phyloP scores from a whole-genome alignment of 2,113 vertebrate genomes.

The Engraulis encrasicolus region DNA sequence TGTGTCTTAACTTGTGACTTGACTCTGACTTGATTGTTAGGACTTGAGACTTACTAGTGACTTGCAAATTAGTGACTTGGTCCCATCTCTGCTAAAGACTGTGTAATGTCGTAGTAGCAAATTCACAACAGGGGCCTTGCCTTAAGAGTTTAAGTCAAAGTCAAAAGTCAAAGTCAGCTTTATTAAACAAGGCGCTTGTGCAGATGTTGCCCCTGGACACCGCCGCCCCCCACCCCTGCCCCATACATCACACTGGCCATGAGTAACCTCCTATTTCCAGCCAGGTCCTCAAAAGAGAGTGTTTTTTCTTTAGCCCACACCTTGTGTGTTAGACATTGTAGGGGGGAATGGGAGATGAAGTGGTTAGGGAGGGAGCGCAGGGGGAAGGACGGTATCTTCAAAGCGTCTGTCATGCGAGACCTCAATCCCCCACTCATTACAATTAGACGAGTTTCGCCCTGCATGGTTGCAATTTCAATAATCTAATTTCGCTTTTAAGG shows the following conservation, averaged over 20 bases:
- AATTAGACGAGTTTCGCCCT: constrained; percentile 61
- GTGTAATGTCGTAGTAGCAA: too few species aligned
- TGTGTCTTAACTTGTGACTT: too few species aligned
- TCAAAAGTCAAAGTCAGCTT: too few species aligned
- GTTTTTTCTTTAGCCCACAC: constrained; percentile 48
- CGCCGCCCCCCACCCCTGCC: not conserved
- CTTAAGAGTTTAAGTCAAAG: too few species aligned
- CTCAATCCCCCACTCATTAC: constrained; percentile 58
- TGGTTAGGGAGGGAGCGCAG: constrained; percentile 33
- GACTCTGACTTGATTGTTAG: too few species aligned
- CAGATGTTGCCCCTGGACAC: constrained; percentile 32
- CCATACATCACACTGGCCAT: not conserved
- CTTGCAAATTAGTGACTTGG: too few species aligned
- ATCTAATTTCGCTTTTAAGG: constrained; percentile 66
- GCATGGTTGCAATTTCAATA: constrained; percentile 77
- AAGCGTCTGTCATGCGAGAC: constrained; percentile 50
- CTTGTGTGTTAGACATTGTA: constrained; percentile 28
- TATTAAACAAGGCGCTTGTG: constrained; percentile 22
- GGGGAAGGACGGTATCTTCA: constrained; percentile 57
- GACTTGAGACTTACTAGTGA: too few species aligned
- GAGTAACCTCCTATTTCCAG: not conserved
- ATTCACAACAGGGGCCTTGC: too few species aligned
- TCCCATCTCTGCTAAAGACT: too few species aligned
- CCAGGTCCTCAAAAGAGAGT: constrained; percentile 56
- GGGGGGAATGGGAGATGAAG: not conserved